Conservation (phyloP, 2,888 invertebrate genomes). For the Agriopis marginaria region DNA sequence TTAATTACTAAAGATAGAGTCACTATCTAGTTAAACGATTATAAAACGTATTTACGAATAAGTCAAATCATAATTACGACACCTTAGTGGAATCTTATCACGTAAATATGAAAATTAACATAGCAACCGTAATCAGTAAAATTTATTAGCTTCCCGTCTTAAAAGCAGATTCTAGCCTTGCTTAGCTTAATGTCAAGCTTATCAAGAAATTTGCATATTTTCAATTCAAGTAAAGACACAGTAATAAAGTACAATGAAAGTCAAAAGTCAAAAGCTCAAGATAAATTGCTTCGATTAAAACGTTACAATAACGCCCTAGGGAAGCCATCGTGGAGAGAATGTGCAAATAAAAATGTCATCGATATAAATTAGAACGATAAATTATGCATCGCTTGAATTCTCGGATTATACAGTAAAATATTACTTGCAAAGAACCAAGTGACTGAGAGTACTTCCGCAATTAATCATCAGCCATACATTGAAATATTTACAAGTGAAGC, state of each 20-base stretch:
- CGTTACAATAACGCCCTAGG: constrained; percentile 35
- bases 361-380: constrained; percentile 40
- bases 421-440: constrained; percentile 22
- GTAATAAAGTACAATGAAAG: constrained; percentile 30
- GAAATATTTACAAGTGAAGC: constrained; percentile 40
- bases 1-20: not conserved
- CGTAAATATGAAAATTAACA: constrained; percentile 59
- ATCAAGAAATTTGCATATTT: constrained; percentile 54
- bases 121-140: constrained; percentile 51
- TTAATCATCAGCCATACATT: constrained; percentile 23
- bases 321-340: constrained; percentile 37
- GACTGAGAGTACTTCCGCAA: constrained; percentile 21
- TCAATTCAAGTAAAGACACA: constrained; percentile 27
- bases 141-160: constrained; percentile 63
- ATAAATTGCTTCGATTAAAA: constrained; percentile 42
- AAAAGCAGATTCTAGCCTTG: constrained; percentile 64
- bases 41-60: not conserved
- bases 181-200: constrained; percentile 58
- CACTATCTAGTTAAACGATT: constrained; percentile 6
- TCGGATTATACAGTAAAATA: constrained; percentile 9
- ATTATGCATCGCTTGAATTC: constrained; percentile 37
- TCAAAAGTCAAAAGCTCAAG: constrained; percentile 27
- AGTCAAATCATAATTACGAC: constrained; percentile 52
- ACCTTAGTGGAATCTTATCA: constrained; percentile 46
- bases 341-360: constrained; percentile 47